Percentiles rank a stretch among this genome's conserved stretches.
These are phyloP conservation scores for Dipodomys stephensi DNA, from an alignment of 2,113 vertebrate species.

Conservation along the genomic window DNA sequence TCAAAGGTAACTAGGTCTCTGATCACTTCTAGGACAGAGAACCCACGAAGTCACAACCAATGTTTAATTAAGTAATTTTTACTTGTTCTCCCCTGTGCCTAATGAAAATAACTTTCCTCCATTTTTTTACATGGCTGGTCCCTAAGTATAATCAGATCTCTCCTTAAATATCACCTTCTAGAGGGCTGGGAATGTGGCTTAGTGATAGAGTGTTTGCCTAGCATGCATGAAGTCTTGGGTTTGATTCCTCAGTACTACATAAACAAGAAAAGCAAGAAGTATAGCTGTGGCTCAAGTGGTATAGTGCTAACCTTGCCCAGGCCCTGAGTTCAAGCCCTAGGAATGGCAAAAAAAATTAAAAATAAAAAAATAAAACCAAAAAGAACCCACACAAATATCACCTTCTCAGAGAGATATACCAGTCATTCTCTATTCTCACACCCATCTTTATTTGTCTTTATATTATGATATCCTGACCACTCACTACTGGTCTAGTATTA, in stretches of 20 bases:
- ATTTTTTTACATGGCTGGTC: not conserved
- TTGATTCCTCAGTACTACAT: too few species aligned
- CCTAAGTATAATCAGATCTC: not conserved
- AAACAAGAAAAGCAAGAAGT: too few species aligned
- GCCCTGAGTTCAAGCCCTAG: too few species aligned
- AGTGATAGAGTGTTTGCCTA: too few species aligned
- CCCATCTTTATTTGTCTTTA: not conserved
- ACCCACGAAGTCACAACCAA: not conserved
- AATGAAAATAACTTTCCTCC: not conserved
- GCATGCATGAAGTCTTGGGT: too few species aligned
- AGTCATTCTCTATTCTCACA: not conserved
- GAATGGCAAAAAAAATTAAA: too few species aligned
- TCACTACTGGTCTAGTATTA: not conserved
- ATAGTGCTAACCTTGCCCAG: too few species aligned
- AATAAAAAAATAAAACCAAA: too few species aligned
- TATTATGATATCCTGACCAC: not conserved
- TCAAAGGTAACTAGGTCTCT: not conserved
- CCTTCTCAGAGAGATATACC: not conserved
- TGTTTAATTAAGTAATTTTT: not conserved
- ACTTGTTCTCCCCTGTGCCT: not conserved
- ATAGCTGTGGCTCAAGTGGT: too few species aligned
- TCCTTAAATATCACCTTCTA: not conserved
- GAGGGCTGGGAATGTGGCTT: too few species aligned
- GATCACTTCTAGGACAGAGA: not conserved
- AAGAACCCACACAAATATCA: not conserved